A percentile compares a stretch with the other conserved stretches of the same genome.
Evolutionary conservation across 1,140 invertebrate genomes (phyloP).

Genomic region (Trypoxylus dichotomus): DNA sequence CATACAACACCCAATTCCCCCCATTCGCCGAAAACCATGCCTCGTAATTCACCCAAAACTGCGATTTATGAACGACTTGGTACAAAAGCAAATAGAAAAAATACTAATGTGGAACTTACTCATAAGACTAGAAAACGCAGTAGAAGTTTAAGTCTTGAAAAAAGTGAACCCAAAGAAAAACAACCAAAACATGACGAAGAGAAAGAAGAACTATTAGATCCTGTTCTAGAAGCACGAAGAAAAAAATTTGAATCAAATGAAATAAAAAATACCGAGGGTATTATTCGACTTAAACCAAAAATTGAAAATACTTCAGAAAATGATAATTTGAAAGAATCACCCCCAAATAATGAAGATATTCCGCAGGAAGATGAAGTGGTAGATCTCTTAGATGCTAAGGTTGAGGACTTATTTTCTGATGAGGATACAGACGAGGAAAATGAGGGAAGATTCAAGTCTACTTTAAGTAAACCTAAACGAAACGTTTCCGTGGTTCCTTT

Average conservation of each 20-base stretch:
- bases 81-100: neutral
- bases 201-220: conserved; percentile 42
- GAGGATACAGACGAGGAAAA: conserved; percentile 50
- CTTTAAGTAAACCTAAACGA: conserved; percentile 30
- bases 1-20: neutral
- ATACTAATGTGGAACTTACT: neutral
- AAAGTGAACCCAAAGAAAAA: conserved; percentile 33
- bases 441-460: conserved; percentile 49
- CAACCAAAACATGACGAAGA: conserved; percentile 32
- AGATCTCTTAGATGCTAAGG: conserved; percentile 41
- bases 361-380: conserved; percentile 33
- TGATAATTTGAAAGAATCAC: conserved; percentile 30
- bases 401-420: conserved; percentile 50
- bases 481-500: conserved; percentile 38
- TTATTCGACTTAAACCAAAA: conserved; percentile 50
- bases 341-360: conserved; percentile 24
- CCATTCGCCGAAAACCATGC: neutral
- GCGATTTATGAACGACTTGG: conserved; percentile 2
- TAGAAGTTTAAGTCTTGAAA: conserved; percentile 7
- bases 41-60: conserved; percentile 1
- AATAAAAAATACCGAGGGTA: conserved; percentile 45
- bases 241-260: conserved; percentile 49
- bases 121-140: neutral
- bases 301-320: conserved; percentile 24
- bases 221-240: conserved; percentile 49